Percentiles rank a stretch among this genome's conserved stretches.
phyloP scores from a whole-genome alignment of 2,888 invertebrate genomes.

The Lithosia quadra region DNA sequence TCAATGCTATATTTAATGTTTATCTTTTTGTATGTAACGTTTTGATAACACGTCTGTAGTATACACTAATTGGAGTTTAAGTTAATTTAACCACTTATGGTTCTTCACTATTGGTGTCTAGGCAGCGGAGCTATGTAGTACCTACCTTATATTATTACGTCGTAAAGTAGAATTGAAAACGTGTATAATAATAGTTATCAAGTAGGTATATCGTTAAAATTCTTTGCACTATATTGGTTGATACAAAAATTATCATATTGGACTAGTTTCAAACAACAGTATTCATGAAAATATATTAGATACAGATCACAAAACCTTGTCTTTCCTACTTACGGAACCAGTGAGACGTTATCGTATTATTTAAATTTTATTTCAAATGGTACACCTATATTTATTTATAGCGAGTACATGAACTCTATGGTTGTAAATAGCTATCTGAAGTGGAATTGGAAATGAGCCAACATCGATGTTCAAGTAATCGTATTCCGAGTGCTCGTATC shows the following conservation, averaged over 20 bases:
- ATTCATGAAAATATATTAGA: not conserved
- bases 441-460: slow-evolving; percentile 78
- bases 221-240: not conserved
- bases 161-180: no score
- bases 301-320: not conserved
- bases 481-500: slow-evolving; percentile 78
- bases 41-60: slow-evolving; percentile 8
- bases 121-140: no score
- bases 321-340: not conserved
- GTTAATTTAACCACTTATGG: not conserved
- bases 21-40: slow-evolving; percentile 3
- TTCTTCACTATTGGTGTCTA: no score
- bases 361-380: slow-evolving; percentile 33
- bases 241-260: not conserved
- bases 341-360: slow-evolving; percentile 17
- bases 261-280: not conserved
- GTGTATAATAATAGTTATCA: no score
- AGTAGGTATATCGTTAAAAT: not conserved
- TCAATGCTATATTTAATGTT: slow-evolving; percentile 7
- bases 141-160: no score
- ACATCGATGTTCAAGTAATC: slow-evolving; percentile 75
- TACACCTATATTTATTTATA: slow-evolving; percentile 41
- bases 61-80: not conserved
- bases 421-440: slow-evolving; percentile 50
- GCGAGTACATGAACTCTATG: slow-evolving; percentile 45